Conservation (phyloP, 2,888 invertebrate genomes). For the Ormyrus thymus region DNA sequence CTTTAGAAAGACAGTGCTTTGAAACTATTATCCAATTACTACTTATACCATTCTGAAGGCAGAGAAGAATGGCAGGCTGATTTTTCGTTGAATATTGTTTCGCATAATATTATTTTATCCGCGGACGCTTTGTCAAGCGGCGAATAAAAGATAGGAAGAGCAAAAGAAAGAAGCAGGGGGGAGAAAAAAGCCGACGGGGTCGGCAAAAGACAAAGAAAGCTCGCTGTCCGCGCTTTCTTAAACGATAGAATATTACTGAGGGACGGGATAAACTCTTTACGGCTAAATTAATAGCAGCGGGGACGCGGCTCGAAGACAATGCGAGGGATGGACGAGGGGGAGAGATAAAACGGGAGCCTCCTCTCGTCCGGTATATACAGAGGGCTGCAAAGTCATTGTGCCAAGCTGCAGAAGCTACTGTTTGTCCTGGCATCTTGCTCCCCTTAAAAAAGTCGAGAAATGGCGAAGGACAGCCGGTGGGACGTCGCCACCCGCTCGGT, state of each 20-base stretch:
- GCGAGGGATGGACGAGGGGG: conserved; percentile 50
- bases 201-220: neutral
- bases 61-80: neutral
- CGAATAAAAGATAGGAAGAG: no score
- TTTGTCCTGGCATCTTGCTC: conserved; percentile 65
- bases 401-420: conserved; percentile 63
- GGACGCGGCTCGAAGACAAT: conserved; percentile 66
- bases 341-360: conserved; percentile 49
- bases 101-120: conserved; percentile 34
- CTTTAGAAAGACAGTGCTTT: neutral
- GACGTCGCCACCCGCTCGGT: conserved; percentile 12
- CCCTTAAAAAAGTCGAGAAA: conserved; percentile 49
- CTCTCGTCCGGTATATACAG: no score
- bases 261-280: conserved; percentile 63
- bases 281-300: conserved; percentile 65
- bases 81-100: conserved; percentile 6
- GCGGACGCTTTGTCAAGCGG: neutral
- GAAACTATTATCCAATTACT: conserved; percentile 19
- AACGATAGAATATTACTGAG: conserved; percentile 59
- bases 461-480: neutral
- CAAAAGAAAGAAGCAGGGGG: neutral
- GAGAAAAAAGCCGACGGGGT: neutral
- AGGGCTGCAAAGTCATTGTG: conserved; percentile 66
- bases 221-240: conserved; percentile 35
- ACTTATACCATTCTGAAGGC: neutral